phyloP scores from a whole-genome alignment of 2,113 vertebrate species.

The Hemibagrus wyckioides region DNA sequence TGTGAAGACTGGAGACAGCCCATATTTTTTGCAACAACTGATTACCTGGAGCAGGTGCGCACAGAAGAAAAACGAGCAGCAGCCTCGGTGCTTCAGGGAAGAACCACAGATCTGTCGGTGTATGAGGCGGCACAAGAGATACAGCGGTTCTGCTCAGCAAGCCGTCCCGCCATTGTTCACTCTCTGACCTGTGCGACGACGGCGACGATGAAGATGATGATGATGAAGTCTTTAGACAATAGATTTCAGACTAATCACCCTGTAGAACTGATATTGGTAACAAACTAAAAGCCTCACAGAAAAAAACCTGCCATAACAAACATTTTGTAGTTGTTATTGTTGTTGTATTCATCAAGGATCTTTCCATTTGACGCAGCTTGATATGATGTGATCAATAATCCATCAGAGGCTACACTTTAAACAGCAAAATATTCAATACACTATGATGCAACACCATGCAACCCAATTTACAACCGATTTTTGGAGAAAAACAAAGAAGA shows the following conservation, averaged over 20 bases:
- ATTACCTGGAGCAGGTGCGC: constrained; percentile 16
- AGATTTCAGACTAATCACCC: not conserved
- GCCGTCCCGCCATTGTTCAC: not conserved
- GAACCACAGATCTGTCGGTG: not conserved
- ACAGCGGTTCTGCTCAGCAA: not conserved
- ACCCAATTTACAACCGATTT: not conserved
- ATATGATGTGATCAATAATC: not conserved
- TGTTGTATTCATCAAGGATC: not conserved
- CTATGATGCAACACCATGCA: not conserved
- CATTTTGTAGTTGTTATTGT: not conserved
- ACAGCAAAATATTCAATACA: not conserved
- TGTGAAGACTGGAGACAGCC: not conserved
- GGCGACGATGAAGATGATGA: constrained; percentile 13
- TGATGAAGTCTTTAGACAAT: not conserved
- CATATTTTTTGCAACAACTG: not conserved
- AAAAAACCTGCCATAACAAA: not conserved
- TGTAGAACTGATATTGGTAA: not conserved
- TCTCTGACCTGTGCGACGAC: too few species aligned
- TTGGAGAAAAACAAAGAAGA: not conserved
- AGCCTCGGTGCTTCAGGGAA: not conserved
- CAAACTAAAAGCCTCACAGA: not conserved
- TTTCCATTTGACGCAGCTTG: not conserved
- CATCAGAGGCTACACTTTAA: not conserved
- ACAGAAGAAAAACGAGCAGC: constrained; percentile 8
- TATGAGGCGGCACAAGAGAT: not conserved